Percentiles rank a stretch among this genome's conserved stretches.
Evolutionary conservation across 2,888 invertebrate genomes (phyloP).

Genomic region (Willowsia nigromaculata): DNA sequence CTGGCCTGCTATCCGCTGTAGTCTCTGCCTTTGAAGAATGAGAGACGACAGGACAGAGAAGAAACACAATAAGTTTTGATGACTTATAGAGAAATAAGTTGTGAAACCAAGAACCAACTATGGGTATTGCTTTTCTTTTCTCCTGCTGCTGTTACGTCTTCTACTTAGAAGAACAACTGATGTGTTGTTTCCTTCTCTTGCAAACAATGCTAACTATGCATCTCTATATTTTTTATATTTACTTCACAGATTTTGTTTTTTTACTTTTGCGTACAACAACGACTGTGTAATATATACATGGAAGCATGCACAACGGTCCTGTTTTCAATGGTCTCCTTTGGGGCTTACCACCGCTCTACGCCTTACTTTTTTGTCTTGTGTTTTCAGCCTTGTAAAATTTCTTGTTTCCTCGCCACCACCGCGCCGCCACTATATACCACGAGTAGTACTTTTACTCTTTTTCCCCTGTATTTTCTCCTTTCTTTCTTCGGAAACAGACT

Average conservation of each 20-base stretch:
- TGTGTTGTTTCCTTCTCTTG: not conserved
- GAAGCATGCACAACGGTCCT: not conserved
- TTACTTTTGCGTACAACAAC: not conserved
- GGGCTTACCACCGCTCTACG: slow-evolving; percentile 48
- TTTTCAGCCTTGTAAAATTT: slow-evolving; percentile 27
- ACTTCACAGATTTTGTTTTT: not conserved
- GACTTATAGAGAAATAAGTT: slow-evolving; percentile 58
- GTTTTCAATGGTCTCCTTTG: slow-evolving; percentile 44
- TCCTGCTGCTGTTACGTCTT: not conserved
- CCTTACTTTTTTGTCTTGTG: slow-evolving; percentile 19
- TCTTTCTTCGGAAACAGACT: slow-evolving; percentile 42
- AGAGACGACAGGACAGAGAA: slow-evolving; percentile 53
- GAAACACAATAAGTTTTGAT: slow-evolving; percentile 65
- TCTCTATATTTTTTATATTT: not conserved
- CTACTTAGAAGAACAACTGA: not conserved
- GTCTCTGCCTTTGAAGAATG: slow-evolving; percentile 55
- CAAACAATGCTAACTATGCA: not conserved
- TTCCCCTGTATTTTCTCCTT: not conserved
- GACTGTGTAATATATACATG: not conserved
- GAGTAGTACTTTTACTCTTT: not conserved
- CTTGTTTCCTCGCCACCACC: slow-evolving; percentile 3
- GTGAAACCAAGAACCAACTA: slow-evolving; percentile 22
- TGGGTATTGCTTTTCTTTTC: not conserved
- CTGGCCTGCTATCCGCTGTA: no score
- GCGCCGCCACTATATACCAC: not conserved